phyloP scores from a whole-genome alignment of 1,140 invertebrate genomes.

The Lepidurus apus region DNA sequence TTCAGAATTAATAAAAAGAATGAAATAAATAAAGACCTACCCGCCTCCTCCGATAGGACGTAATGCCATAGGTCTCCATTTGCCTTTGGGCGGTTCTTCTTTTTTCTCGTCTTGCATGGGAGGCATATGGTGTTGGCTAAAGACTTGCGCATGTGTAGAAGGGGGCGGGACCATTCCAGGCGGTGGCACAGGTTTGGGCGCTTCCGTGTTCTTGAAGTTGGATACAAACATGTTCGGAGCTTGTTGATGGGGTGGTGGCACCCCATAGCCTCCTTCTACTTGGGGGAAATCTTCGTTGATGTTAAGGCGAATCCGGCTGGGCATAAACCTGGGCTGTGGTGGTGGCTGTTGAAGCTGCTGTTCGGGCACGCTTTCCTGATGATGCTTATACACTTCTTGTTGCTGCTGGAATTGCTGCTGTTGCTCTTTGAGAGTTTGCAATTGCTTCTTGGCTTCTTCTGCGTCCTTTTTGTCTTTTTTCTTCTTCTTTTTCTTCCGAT shows the following conservation, averaged over 20 bases:
- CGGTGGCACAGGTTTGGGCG: background rate
- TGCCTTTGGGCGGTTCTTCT: conserved; percentile 22
- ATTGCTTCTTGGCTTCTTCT: conserved; percentile 7
- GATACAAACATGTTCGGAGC: background rate
- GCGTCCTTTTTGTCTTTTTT: conserved; percentile 30
- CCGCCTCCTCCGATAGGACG: conserved; percentile 27
- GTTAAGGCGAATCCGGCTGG: background rate
- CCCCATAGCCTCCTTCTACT: background rate
- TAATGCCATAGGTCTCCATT: conserved; percentile 31
- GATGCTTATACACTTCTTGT: background rate
- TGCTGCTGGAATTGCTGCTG: background rate
- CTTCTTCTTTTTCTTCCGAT: conserved; percentile 24
- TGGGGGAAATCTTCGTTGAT: background rate
- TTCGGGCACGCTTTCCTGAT: background rate
- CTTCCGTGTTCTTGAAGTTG: background rate
- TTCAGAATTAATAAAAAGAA: too few species aligned
- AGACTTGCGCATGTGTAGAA: background rate
- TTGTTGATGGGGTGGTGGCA: background rate
- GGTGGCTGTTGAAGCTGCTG: conserved; percentile 9
- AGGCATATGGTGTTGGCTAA: background rate
- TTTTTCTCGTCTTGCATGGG: background rate
- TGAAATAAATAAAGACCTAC: background rate
- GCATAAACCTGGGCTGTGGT: conserved; percentile 10
- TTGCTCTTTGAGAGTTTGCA: background rate
- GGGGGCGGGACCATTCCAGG: background rate